Percentiles rank a stretch among this genome's conserved stretches.
phyloP scores from a whole-genome alignment of 2,113 vertebrate species.

The Zosterops pallidus region DNA sequence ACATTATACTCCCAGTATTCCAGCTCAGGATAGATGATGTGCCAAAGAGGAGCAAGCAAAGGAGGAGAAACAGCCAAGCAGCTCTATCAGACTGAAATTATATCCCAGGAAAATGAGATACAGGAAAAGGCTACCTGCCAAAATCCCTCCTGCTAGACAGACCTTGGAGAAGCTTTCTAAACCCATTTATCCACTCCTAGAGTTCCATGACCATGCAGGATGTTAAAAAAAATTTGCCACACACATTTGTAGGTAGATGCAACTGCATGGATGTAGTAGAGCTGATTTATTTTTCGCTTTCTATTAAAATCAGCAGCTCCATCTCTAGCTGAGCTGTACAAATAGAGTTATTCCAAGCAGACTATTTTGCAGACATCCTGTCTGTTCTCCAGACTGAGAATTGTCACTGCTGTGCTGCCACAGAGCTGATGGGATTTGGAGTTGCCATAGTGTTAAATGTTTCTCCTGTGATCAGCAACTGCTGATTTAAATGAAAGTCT shows the following conservation, averaged over 20 bases:
- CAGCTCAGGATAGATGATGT: background rate
- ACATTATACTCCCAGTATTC: background rate
- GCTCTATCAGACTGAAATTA: background rate
- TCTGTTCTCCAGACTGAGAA: slow-evolving; percentile 23
- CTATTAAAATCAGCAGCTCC: background rate
- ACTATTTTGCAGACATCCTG: slow-evolving; percentile 21
- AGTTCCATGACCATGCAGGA: background rate
- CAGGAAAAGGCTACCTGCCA: background rate
- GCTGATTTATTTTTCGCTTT: background rate
- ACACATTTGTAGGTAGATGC: background rate
- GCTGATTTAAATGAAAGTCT: slow-evolving; percentile 50
- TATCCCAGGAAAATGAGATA: background rate
- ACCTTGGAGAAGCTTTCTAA: background rate
- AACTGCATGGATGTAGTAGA: background rate
- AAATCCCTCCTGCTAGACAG: background rate
- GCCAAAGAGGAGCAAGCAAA: background rate
- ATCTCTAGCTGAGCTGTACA: slow-evolving; percentile 11
- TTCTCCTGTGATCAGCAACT: slow-evolving; percentile 45
- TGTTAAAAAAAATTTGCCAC: background rate
- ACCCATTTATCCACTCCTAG: background rate
- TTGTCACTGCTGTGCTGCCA: background rate
- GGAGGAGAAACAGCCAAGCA: background rate
- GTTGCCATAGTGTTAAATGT: slow-evolving; percentile 43
- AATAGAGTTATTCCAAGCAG: slow-evolving; percentile 14
- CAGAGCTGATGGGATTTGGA: slow-evolving; percentile 23